Conservation (phyloP, 2,888 invertebrate species). For the Troides helena region DNA sequence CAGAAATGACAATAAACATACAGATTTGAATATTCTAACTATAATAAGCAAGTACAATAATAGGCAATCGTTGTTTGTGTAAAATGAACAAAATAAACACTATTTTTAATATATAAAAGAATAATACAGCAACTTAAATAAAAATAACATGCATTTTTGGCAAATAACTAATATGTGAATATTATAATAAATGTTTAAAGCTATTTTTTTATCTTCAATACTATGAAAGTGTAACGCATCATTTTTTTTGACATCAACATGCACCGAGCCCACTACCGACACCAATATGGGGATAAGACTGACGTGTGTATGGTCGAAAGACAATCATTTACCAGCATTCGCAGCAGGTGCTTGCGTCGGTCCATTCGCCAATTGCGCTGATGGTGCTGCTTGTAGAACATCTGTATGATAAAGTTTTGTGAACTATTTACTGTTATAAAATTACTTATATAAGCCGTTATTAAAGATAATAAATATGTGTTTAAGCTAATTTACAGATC, state of each 20-base stretch:
- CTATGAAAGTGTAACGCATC: not conserved
- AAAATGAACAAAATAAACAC: not conserved
- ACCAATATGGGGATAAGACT: conserved; percentile 9
- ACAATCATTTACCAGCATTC: conserved; percentile 35
- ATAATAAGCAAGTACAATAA: not conserved
- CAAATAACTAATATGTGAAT: not conserved
- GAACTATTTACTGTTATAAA: not conserved
- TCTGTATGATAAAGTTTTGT: conserved; percentile 19
- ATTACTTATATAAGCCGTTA: not conserved
- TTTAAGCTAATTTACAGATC: not conserved
- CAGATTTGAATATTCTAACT: not conserved
- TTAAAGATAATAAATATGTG: not conserved
- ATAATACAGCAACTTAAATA: conserved; percentile 8
- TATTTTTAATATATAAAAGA: too few relatives aligned
- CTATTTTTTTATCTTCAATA: not conserved
- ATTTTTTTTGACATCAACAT: conserved; percentile 32
- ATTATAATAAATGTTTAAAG: not conserved
- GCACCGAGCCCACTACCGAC: conserved; percentile 40
- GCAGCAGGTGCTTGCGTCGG: conserved; percentile 39
- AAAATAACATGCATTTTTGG: conserved; percentile 17
- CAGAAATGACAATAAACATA: not conserved
- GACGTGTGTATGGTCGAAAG: conserved; percentile 8
- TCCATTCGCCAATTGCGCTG: conserved; percentile 43
- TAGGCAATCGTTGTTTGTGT: not conserved
- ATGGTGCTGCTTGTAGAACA: conserved; percentile 35